phyloP scores from a whole-genome alignment of 2,113 vertebrate genomes.

The Ciconia boyciana region DNA sequence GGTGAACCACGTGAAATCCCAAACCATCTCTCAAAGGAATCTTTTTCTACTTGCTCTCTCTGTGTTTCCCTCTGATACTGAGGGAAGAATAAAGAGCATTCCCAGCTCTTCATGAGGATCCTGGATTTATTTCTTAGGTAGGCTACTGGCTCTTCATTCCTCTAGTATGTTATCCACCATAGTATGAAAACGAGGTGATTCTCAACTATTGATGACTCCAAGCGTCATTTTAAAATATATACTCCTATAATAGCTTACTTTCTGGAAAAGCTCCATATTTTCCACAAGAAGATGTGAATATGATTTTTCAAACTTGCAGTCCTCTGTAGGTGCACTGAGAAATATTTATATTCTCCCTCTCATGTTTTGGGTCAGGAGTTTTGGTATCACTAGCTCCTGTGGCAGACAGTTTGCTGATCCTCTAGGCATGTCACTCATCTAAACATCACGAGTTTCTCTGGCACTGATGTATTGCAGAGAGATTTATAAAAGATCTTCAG shows the following conservation, averaged over 20 bases:
- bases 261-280: background rate
- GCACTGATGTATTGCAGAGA: background rate
- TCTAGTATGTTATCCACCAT: no score
- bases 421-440: background rate
- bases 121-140: background rate
- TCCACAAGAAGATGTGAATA: background rate
- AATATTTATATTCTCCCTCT: background rate
- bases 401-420: background rate
- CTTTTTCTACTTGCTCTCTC: background rate
- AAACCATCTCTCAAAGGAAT: background rate
- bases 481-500: background rate
- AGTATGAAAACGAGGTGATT: background rate
- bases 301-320: background rate
- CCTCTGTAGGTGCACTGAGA: background rate
- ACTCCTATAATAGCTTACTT: background rate
- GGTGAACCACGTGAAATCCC: background rate
- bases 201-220: background rate
- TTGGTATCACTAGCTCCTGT: background rate
- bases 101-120: background rate
- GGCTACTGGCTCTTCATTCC: background rate
- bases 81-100: background rate
- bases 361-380: background rate
- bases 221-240: background rate
- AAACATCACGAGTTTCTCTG: background rate
- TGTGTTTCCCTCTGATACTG: background rate